Evolutionary conservation across 2,113 vertebrate species (phyloP).

Genomic region (Lagopus muta): DNA sequence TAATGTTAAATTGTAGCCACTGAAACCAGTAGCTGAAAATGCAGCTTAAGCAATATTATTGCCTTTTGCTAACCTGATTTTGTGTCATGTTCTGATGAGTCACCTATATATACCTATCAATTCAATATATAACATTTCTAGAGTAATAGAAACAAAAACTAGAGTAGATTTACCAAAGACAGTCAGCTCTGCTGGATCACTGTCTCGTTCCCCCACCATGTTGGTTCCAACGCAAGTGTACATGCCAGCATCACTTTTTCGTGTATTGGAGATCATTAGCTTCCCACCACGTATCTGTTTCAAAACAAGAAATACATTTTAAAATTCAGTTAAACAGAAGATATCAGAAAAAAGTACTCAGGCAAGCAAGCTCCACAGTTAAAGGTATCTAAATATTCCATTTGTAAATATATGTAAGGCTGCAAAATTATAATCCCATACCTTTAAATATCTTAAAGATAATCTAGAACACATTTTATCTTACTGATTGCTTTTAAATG

Average conservation of each 20-base stretch:
- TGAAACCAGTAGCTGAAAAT: neutral
- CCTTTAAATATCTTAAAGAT: neutral
- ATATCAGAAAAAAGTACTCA: neutral
- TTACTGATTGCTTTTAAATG: neutral
- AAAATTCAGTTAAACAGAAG: neutral
- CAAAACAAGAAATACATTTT: neutral
- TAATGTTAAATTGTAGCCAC: neutral
- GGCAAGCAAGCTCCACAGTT: neutral
- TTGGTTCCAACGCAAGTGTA: constrained; percentile 97
- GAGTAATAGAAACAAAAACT: neutral
- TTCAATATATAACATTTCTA: neutral
- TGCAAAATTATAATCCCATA: neutral
- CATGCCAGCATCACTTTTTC: constrained; percentile 94
- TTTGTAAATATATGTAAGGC: neutral
- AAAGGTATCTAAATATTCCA: neutral
- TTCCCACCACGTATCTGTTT: constrained; percentile 95
- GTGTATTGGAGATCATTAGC: constrained; percentile 97
- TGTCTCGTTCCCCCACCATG: constrained; percentile 98
- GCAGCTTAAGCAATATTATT: neutral
- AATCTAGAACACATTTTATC: neutral
- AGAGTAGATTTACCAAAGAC: constrained; percentile 89
- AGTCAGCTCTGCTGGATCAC: constrained; percentile 95
- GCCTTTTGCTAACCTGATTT: neutral
- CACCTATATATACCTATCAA: neutral
- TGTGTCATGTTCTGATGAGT: neutral